Conservation (phyloP, 2,113 vertebrate genomes). For the Heloderma charlesbogerti region DNA sequence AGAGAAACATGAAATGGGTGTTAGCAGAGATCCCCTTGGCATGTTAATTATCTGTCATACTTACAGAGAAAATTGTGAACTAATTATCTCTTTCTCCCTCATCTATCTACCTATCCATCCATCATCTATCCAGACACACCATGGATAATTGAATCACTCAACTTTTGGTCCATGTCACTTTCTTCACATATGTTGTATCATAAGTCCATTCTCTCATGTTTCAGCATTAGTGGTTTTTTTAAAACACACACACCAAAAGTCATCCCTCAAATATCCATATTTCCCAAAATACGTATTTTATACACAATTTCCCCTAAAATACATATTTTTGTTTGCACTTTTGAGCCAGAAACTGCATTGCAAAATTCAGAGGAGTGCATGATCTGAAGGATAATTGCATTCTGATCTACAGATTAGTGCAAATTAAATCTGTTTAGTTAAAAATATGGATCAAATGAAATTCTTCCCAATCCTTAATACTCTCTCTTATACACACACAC, state of each 20-base stretch:
- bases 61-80: slow-evolving; percentile 34
- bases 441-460: neutral
- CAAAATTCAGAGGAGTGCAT: neutral
- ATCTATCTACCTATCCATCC: neutral
- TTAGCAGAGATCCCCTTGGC: neutral
- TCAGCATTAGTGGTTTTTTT: too few species aligned
- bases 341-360: neutral
- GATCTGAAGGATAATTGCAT: neutral
- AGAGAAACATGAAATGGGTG: slow-evolving; percentile 46
- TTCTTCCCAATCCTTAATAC: neutral
- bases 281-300: too few species aligned
- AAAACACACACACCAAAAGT: too few species aligned
- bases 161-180: neutral
- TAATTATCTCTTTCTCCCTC: neutral
- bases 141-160: neutral
- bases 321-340: neutral
- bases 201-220: too few species aligned
- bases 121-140: neutral
- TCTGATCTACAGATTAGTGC: neutral
- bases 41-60: slow-evolving; percentile 37
- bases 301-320: neutral
- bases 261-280: too few species aligned
- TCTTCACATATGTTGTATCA: too few species aligned
- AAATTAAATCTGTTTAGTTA: neutral
- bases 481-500: neutral